phyloP scores from a whole-genome alignment of 2,888 invertebrate species.

The Dichetophora obliterata region DNA sequence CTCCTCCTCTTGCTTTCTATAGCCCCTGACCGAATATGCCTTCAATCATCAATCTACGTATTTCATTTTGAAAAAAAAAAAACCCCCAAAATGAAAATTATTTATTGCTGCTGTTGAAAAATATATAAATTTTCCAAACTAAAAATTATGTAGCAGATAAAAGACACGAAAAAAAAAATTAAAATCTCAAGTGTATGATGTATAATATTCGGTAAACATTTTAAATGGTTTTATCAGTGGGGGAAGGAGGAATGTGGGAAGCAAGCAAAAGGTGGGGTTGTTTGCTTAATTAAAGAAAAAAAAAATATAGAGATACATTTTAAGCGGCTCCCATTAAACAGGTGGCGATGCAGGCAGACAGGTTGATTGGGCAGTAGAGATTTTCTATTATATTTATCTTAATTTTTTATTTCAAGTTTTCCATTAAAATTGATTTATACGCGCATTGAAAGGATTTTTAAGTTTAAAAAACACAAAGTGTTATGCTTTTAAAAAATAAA shows the following conservation, averaged over 20 bases:
- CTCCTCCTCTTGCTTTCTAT: too few relatives aligned
- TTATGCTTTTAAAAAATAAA: too few relatives aligned
- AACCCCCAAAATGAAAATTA: slow-evolving; percentile 7
- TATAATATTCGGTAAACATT: slow-evolving; percentile 1
- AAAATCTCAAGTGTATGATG: slow-evolving; percentile 9
- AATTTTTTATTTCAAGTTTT: too few relatives aligned
- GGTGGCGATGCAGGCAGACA: not conserved
- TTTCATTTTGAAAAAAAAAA: not conserved
- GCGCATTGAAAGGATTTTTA: too few relatives aligned
- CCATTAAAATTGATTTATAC: too few relatives aligned
- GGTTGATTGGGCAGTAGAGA: not conserved
- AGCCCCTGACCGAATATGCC: not conserved
- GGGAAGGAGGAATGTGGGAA: not conserved
- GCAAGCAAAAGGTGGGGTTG: not conserved
- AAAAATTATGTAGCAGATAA: slow-evolving; percentile 1
- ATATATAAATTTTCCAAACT: slow-evolving; percentile 26
- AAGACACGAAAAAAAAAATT: not conserved
- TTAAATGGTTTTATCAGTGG: not conserved
- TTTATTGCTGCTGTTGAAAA: slow-evolving; percentile 24
- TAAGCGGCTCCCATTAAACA: not conserved
- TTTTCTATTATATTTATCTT: too few relatives aligned
- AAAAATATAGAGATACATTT: not conserved
- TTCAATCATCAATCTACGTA: slow-evolving; percentile 1
- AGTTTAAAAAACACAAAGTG: too few relatives aligned
- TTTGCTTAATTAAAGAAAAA: not conserved